Base-by-base conservation (phyloP, 2,797 vertebrate genomes). In the Macrochelys suwanniensis region DNA sequence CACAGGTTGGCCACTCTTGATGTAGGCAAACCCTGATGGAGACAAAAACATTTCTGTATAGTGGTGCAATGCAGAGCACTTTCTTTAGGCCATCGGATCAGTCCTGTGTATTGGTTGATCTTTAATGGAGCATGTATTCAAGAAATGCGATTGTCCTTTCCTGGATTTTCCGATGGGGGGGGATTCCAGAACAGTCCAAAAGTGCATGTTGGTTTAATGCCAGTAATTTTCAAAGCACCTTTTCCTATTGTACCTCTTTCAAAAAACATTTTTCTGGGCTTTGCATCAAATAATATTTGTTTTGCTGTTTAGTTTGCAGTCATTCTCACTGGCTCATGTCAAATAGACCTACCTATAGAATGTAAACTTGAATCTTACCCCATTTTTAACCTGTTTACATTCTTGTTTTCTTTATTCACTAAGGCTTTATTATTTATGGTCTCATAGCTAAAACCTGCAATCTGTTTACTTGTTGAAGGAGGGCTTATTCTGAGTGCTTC, bases 161-260 rank as follows among this genome's bases (percentile, higher is more conserved):
- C 37, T 87, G 81, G 11, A 50, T 88, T 76, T 89, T 84, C 28
- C 28, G 57, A 49, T 47, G 6, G 47, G 47, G 47, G 9, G 9
- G 13, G 1, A 1, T 21, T 51, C 74, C 33, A 28, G 78, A 53
- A 76, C 91, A 68, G 26, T 5, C 13, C 59, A 49, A 61, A 26
- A 37, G 2, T 2, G 42, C 76, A 11, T 25, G 56, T 76, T 65
- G 7, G 2, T 87, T 74, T 23, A 33, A 68, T 86, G 53, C 2
- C 11, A 83, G 3, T 79, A 37, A 88, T 95, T 94, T 94, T 87
- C 42, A 94, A 97, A 96, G 82, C 93, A 96, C n/a, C 80, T 96
- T 97, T 96, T 97, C 87, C 90, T 92, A 92, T 80, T 51, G 2
- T 83, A n/a, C 83, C 95, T 88, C 82, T 88, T 82, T 88, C 42